Evolutionary conservation across 1,140 invertebrate genomes (phyloP), one percentile per base, ranked within the genome.

Genomic region (Zaprionus capensis): DNA sequence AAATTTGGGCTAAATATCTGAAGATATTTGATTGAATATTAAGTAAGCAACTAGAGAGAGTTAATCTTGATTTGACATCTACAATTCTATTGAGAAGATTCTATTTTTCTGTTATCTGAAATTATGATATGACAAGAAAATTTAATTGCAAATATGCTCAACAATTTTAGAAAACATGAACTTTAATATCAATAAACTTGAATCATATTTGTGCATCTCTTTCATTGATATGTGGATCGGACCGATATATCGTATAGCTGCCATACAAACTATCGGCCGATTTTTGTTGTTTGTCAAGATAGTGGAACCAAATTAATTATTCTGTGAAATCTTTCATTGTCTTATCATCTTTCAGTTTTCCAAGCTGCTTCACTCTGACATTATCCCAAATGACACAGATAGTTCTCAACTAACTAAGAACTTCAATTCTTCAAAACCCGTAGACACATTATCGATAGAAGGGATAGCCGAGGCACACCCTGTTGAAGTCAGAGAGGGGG

Each of bases 381-480:
- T 9, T 31, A 31, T 31, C 2, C 7, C 28, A 31, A 31, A 31
- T 9, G 2, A 31, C 6, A 31, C 28, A 7, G 7, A 31, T 31
- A 31, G 1, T 31, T 9, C 28, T 31, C 0, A 41, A 41, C 38
- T 34, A 34, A n/a, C 1, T n/a, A 41, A 41, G 14, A 41, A 41
- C 0, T 41, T 9, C 9, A 34, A 34, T 34, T 41, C 38, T 41
- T 41, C 14, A 15, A 3, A 41, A 1, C 0, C 12, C 12, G 38
- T 15, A 41, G 12, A n/a, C 3, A 15, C 4, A 14, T 14, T 38
- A 38, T 38, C 2, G 36, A 6, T 28, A 7, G 26, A 28, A 7
- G 26, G 26, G 5, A 28, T 28, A 34, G 7, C n/a, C 36, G 12
- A 41, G 26, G 26, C 64, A 46, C 64, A 46, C 64, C 64, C 38